These are phyloP conservation scores for Drosophila sordidula DNA, from an alignment of 2,888 invertebrate genomes.

Conservation along the genomic window DNA sequence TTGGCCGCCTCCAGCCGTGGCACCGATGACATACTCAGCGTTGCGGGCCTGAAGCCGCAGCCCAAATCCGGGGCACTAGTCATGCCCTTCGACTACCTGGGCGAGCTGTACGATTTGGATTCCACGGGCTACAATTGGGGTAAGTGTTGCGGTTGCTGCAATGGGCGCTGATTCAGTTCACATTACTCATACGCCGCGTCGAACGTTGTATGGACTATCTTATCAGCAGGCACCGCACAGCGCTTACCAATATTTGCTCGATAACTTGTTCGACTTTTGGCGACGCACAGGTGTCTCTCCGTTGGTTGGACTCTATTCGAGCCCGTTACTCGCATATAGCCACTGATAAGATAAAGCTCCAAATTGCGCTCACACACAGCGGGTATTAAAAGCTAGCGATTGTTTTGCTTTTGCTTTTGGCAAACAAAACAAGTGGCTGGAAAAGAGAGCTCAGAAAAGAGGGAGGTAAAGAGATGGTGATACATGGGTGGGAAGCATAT, in stretches of 20 bases:
- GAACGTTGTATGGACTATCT: conserved; percentile 50
- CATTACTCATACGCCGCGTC: conserved; percentile 71
- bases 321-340: conserved; percentile 14
- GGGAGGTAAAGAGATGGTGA: not conserved
- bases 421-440: conserved; percentile 58
- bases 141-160: conserved; percentile 58
- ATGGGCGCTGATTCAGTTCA: conserved; percentile 58
- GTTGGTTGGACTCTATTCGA: not conserved
- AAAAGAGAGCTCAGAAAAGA: not conserved
- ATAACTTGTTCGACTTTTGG: conserved; percentile 67
- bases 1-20: conserved; percentile 55
- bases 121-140: conserved; percentile 82
- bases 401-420: conserved; percentile 40
- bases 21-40: conserved; percentile 70
- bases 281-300: conserved; percentile 52
- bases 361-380: conserved; percentile 34
- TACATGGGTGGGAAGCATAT: not conserved
- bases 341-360: conserved; percentile 64
- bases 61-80: conserved; percentile 74
- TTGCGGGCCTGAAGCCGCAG: conserved; percentile 68
- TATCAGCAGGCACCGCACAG: conserved; percentile 49
- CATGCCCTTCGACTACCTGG: conserved; percentile 76
- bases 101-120: conserved; percentile 80
- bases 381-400: conserved; percentile 59
- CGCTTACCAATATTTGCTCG: conserved; percentile 75